Conservation (phyloP, 2,113 vertebrate genomes). For the Phalacrocorax brasilianus region DNA sequence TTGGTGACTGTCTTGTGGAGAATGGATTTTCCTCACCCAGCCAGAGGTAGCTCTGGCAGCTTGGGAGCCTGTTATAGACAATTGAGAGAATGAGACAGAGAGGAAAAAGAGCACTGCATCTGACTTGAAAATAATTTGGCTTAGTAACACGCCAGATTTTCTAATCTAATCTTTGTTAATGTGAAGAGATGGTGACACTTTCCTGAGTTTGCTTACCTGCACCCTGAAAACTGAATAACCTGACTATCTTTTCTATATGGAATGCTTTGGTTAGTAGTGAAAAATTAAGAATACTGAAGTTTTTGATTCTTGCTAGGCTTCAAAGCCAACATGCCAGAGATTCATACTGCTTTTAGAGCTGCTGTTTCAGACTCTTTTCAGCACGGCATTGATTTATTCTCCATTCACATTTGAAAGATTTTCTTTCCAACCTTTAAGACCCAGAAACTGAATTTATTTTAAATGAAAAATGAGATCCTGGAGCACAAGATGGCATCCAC, state of each 20-base stretch:
- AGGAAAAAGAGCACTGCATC: not conserved
- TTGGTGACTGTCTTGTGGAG: conserved; percentile 13
- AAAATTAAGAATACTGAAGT: conserved; percentile 15
- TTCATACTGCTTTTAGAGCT: conserved; percentile 27
- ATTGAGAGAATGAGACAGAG: not conserved
- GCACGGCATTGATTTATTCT: conserved; percentile 42
- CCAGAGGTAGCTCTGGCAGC: conserved; percentile 40
- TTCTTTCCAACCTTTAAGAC: conserved; percentile 45
- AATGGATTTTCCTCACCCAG: conserved; percentile 52
- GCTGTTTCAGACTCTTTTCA: conserved; percentile 30
- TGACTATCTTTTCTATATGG: not conserved
- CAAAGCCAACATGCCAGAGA: not conserved
- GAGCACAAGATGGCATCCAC: conserved; percentile 55
- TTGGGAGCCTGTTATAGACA: conserved; percentile 47
- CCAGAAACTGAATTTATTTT: conserved; percentile 56
- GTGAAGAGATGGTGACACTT: not conserved
- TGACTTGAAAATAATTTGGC: conserved; percentile 5
- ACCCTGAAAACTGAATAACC: not conserved
- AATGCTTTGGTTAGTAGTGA: not conserved
- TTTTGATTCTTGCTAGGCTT: not conserved
- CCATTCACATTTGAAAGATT: conserved; percentile 50
- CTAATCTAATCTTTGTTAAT: not conserved
- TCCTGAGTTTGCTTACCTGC: not conserved
- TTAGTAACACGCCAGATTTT: not conserved
- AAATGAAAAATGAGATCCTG: conserved; percentile 62